A percentile compares a stretch with the other conserved stretches of the same genome.
phyloP scores from a whole-genome alignment of 2,113 vertebrate species.

The Oncorhynchus mykiss region DNA sequence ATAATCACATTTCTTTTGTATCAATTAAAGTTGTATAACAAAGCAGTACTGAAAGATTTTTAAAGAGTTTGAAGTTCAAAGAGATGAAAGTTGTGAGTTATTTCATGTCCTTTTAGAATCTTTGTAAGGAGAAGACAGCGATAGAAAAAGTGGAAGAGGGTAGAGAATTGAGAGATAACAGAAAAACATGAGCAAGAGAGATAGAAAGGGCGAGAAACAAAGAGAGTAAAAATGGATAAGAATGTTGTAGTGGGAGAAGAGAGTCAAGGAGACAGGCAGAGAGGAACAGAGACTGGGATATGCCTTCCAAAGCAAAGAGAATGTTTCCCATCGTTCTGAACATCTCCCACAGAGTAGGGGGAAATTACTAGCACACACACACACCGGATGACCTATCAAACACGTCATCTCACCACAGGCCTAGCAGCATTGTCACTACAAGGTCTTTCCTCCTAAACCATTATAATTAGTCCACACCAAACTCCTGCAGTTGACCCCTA shows the following conservation, averaged over 20 bases:
- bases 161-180: not conserved
- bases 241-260: not conserved
- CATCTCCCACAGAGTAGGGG: not conserved
- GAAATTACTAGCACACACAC: not conserved
- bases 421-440: too few relatives aligned
- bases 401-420: too few relatives aligned
- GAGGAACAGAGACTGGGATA: not conserved
- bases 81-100: too few relatives aligned
- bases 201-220: not conserved
- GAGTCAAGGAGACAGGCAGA: not conserved
- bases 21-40: too few relatives aligned
- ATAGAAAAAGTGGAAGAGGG: not conserved
- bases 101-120: too few relatives aligned
- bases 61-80: too few relatives aligned
- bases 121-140: not conserved
- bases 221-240: not conserved
- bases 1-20: too few relatives aligned
- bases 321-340: not conserved
- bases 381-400: too few relatives aligned
- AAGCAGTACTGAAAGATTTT: too few relatives aligned
- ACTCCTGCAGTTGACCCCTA: too few relatives aligned
- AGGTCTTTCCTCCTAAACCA: too few relatives aligned
- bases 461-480: too few relatives aligned
- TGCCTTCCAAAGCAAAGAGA: not conserved
- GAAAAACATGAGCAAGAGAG: not conserved